Conservation (phyloP, 2,888 invertebrate species). For the Macrosoma leucophasiata region DNA sequence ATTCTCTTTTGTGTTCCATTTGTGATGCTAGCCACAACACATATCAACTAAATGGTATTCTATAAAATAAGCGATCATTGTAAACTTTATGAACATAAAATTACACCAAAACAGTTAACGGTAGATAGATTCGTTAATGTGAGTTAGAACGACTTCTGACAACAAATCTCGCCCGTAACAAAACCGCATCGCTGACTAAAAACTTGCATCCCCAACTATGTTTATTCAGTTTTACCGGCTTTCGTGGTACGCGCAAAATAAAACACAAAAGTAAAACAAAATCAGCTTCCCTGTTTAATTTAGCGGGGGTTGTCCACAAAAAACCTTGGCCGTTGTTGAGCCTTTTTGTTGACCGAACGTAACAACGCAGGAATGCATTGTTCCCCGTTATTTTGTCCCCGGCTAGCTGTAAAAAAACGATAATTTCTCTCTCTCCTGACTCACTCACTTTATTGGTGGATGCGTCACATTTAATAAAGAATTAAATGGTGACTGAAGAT, state of each 20-base stretch:
- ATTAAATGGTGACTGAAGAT: slow-evolving; percentile 44
- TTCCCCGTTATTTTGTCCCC: slow-evolving; percentile 55
- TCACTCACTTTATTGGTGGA: slow-evolving; percentile 44
- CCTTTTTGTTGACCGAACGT: slow-evolving; percentile 64
- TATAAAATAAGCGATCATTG: no score
- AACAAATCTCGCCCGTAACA: no score
- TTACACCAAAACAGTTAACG: no score
- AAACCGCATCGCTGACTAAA: no score
- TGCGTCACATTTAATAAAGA: slow-evolving; percentile 35
- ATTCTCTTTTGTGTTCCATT: no score
- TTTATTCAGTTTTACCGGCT: slow-evolving; percentile 28
- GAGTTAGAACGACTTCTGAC: no score
- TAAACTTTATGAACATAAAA: slow-evolving; percentile 1
- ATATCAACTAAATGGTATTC: no score
- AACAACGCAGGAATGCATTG: slow-evolving; percentile 68
- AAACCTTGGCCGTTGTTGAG: slow-evolving; percentile 56
- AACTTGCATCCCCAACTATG: slow-evolving; percentile 27
- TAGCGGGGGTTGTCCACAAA: slow-evolving; percentile 66
- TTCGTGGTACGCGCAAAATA: slow-evolving; percentile 47
- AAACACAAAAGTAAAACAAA: slow-evolving; percentile 51
- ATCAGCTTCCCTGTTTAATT: slow-evolving; percentile 69
- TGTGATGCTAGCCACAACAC: no score
- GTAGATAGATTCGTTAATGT: no score
- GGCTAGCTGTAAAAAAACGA: slow-evolving; percentile 50
- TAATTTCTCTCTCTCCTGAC: slow-evolving; percentile 42